Percentiles rank a stretch among this genome's conserved stretches.
Conservation (phyloP, 2,888 invertebrate species). For the Ectemnius lituratus region DNA sequence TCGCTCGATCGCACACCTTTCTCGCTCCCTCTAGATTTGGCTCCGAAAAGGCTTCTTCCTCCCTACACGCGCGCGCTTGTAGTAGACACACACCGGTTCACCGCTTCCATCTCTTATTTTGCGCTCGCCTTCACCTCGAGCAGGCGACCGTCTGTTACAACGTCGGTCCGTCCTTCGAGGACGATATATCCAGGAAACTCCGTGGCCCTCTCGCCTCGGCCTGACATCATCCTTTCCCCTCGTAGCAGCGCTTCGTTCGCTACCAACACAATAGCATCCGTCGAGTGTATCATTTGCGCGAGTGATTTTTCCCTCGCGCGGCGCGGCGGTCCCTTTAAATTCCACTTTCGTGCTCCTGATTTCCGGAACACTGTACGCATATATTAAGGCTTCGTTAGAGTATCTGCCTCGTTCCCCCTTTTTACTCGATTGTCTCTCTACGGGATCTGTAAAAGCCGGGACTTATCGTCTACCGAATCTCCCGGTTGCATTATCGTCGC, state of each 20-base stretch:
- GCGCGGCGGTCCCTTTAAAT: too few relatives aligned
- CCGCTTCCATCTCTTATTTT: constrained; percentile 11
- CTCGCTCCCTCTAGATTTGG: constrained; percentile 40
- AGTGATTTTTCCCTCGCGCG: too few relatives aligned
- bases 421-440: too few relatives aligned
- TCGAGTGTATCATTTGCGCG: too few relatives aligned
- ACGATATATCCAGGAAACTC: not conserved
- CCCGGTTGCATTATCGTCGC: not conserved
- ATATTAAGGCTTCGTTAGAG: not conserved
- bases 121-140: constrained; percentile 14
- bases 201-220: not conserved
- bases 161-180: constrained; percentile 1
- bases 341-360: too few relatives aligned
- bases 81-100: constrained; percentile 10
- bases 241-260: not conserved
- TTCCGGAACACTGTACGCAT: too few relatives aligned
- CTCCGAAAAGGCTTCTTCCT: constrained; percentile 45
- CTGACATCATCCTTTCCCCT: constrained; percentile 24
- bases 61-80: constrained; percentile 2
- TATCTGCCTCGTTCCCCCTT: not conserved
- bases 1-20: constrained; percentile 8
- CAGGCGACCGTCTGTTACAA: not conserved
- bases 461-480: too few relatives aligned
- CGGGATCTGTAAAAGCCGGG: too few relatives aligned
- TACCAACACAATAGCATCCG: not conserved